These are phyloP conservation scores for Pogona vitticeps DNA, from an alignment of 2,113 vertebrate species.

Conservation along the genomic window DNA sequence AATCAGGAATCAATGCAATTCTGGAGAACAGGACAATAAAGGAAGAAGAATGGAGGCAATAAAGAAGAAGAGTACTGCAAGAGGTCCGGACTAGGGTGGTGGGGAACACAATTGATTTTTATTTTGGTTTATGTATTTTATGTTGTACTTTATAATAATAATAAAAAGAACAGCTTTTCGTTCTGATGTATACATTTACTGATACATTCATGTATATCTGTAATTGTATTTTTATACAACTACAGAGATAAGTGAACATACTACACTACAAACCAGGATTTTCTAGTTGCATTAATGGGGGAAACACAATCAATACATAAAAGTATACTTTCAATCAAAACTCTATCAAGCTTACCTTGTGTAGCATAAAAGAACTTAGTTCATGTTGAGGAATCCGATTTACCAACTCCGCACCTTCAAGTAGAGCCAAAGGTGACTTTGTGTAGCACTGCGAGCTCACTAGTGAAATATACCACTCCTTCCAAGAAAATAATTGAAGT, in stretches of 20 bases:
- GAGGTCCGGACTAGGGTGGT: too few species aligned
- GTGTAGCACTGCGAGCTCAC: constrained; percentile 91
- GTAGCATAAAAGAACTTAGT: constrained; percentile 83
- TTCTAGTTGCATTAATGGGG: neutral
- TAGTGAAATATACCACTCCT: constrained; percentile 95
- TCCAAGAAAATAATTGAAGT: constrained; percentile 5
- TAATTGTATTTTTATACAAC: neutral
- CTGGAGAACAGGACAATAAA: too few species aligned
- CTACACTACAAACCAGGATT: too few species aligned
- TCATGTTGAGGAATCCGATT: constrained; percentile 88
- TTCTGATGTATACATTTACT: neutral
- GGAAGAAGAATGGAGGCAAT: too few species aligned
- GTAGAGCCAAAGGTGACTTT: constrained; percentile 83
- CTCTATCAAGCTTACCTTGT: constrained; percentile 79
- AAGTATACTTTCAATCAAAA: neutral
- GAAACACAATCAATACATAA: neutral
- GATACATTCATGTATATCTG: neutral
- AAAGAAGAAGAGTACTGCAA: too few species aligned
- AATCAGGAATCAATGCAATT: too few species aligned
- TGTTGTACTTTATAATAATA: too few species aligned
- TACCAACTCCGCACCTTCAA: constrained; percentile 93
- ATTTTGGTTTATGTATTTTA: too few species aligned
- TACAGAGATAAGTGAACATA: too few species aligned
- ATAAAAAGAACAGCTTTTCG: neutral
- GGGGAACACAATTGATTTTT: too few species aligned